phyloP scores from a whole-genome alignment of 2,797 vertebrate genomes.

The Acropternis orthonyx region DNA sequence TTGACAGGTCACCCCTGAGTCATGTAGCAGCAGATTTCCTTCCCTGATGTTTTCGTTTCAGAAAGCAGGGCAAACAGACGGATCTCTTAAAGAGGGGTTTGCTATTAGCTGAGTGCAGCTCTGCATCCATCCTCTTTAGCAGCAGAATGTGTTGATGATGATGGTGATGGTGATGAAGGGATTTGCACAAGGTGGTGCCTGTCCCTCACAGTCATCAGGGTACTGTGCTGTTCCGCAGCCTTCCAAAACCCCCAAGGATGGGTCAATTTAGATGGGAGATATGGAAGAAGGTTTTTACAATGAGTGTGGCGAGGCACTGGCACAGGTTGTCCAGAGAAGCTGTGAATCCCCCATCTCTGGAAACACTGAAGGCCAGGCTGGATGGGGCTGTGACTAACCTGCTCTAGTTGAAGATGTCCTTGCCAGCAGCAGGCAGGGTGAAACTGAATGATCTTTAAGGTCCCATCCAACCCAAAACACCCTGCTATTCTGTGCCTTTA shows the following conservation, averaged over 20 bases:
- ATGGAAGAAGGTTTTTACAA: background rate
- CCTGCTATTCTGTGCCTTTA: background rate
- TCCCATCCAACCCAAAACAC: background rate
- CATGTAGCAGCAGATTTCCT: background rate
- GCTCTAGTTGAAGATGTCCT: background rate
- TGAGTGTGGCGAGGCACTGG: background rate
- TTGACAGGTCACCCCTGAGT: background rate
- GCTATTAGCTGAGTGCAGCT: fast-evolving
- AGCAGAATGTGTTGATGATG: background rate
- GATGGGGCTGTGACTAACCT: background rate
- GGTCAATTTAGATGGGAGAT: background rate
- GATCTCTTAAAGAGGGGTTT: background rate
- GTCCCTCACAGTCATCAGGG: too few species aligned
- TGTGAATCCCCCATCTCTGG: too few species aligned
- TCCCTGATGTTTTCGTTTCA: background rate
- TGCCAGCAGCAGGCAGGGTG: background rate
- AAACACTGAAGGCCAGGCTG: background rate
- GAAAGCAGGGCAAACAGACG: background rate
- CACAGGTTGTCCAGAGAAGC: background rate
- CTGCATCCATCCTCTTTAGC: too few species aligned
- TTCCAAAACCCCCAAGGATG: fast-evolving
- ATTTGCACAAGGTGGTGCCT: too few species aligned
- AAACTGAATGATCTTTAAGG: too few species aligned
- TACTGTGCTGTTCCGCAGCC: fast-evolving
- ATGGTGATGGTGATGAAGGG: background rate